A percentile compares a stretch with the other conserved stretches of the same genome.
These are phyloP conservation scores for Cynoglossus semilaevis DNA, from an alignment of 2,113 vertebrate genomes.

Conservation along the genomic window DNA sequence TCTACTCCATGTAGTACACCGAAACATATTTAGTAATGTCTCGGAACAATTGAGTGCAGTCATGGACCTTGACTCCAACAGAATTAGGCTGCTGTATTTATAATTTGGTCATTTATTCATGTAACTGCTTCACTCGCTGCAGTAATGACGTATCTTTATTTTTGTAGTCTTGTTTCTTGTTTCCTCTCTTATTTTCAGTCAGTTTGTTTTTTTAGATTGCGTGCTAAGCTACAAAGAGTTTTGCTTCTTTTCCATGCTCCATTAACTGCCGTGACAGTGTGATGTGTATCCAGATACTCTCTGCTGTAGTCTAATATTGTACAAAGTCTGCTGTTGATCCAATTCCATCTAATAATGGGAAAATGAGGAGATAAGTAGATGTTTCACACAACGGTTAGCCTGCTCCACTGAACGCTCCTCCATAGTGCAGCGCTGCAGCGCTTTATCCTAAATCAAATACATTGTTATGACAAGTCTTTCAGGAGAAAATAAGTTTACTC, in stretches of 20 bases:
- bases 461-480: constrained; percentile 62
- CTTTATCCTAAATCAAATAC: constrained; percentile 59
- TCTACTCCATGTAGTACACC: too few species aligned
- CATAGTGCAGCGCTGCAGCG: constrained; percentile 53
- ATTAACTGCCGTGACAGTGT: neutral
- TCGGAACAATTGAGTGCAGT: neutral
- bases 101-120: too few species aligned
- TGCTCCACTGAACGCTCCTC: constrained; percentile 58
- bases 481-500: constrained; percentile 52
- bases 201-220: too few species aligned
- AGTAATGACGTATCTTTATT: too few species aligned
- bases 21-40: too few species aligned
- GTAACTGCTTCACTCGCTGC: too few species aligned
- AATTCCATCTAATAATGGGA: constrained; percentile 19
- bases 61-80: constrained; percentile 3
- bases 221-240: too few species aligned
- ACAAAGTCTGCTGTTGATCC: constrained; percentile 55
- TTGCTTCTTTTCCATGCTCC: too few species aligned
- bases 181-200: too few species aligned
- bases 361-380: constrained; percentile 55
- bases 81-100: too few species aligned
- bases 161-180: too few species aligned
- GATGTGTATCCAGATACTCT: constrained; percentile 47
- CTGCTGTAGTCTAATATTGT: constrained; percentile 23
- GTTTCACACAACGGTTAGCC: constrained; percentile 53